These are phyloP conservation scores for Noctua comes DNA, from an alignment of 2,888 invertebrate species.

Conservation along the genomic window DNA sequence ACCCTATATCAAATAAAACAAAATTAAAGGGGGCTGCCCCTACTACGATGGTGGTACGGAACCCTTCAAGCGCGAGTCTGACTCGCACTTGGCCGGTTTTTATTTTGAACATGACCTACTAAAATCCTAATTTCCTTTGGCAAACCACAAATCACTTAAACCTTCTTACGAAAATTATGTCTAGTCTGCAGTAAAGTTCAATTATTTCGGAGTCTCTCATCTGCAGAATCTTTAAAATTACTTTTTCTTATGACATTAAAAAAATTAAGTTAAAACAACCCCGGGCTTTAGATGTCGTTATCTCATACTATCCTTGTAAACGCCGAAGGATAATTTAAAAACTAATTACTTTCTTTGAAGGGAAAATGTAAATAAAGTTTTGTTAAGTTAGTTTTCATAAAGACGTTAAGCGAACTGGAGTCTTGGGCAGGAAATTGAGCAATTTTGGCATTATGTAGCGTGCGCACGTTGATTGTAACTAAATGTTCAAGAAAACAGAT, in stretches of 20 bases:
- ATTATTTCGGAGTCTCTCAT: slow-evolving; percentile 44
- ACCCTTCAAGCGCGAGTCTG: too few relatives aligned
- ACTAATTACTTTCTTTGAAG: slow-evolving; percentile 81
- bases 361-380: slow-evolving; percentile 81
- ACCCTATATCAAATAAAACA: too few relatives aligned
- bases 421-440: slow-evolving; percentile 84
- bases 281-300: slow-evolving; percentile 49
- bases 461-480: slow-evolving; percentile 65
- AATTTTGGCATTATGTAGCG: slow-evolving; percentile 81
- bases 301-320: slow-evolving; percentile 61
- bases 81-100: too few relatives aligned
- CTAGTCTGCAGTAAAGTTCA: slow-evolving; percentile 27
- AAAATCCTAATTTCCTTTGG: slow-evolving; percentile 20
- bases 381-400: slow-evolving; percentile 84
- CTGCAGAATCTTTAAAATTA: slow-evolving; percentile 46
- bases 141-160: slow-evolving; percentile 8
- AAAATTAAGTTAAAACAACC: slow-evolving; percentile 31
- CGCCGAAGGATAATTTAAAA: slow-evolving; percentile 75
- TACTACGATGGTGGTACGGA: too few relatives aligned
- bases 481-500: slow-evolving; percentile 42
- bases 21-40: too few relatives aligned
- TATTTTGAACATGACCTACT: neutral
- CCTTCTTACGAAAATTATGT: slow-evolving; percentile 38
- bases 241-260: slow-evolving; percentile 48
- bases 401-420: slow-evolving; percentile 82